Base-by-base conservation (phyloP, 2,797 vertebrate genomes). In the Gymnoscopelus braueri region DNA sequence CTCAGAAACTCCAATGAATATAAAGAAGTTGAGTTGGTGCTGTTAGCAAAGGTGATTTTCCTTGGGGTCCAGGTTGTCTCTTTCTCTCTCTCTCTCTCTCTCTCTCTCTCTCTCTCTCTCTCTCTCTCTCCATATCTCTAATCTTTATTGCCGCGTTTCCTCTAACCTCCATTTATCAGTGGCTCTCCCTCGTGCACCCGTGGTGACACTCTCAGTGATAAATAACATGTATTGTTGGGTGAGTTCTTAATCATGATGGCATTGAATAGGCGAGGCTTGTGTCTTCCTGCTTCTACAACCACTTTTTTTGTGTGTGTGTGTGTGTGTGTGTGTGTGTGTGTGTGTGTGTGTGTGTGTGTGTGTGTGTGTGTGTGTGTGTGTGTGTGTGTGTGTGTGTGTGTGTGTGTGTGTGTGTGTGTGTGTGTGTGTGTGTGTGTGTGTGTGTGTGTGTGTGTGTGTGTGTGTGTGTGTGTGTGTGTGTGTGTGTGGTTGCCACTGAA, bases 141-240 rank as follows among this genome's bases (percentile, higher is more conserved):
- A 82, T 83, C 80, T 69, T 67, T 54, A 71, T 70, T 65, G 63
- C 74, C 63, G 50, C 15, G 12, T 81, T 81, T 72, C 52, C 49
- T 26, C 61, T 77, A 67, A 66, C 62, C 72, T 80, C 63, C 63
- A 83, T 84, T 83, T 69, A 73, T 86, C 74, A 15, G 29, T 19
- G 32, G n/a, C 55, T 58, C 71, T 69, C 61, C 53, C 24, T 78
- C 72, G 63, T 24, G 66, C 69, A 78, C 63, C 71, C 39, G 7
- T 44, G 8, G 39, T 32, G 54, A 73, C 81, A 80, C 53, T 24
- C 71, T 35, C 49, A 3, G 24, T 80, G 70, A 89, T 87, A 19
- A 69, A 87, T 76, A 26, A 60, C 54, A 13, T 44, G 39, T 44
- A 9, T 44, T 44, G 39, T 44, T 44, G 39, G 39, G 39, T 10